Evolutionary conservation across 2,888 invertebrate species (phyloP).

Genomic region (Patella ulyssiponensis): DNA sequence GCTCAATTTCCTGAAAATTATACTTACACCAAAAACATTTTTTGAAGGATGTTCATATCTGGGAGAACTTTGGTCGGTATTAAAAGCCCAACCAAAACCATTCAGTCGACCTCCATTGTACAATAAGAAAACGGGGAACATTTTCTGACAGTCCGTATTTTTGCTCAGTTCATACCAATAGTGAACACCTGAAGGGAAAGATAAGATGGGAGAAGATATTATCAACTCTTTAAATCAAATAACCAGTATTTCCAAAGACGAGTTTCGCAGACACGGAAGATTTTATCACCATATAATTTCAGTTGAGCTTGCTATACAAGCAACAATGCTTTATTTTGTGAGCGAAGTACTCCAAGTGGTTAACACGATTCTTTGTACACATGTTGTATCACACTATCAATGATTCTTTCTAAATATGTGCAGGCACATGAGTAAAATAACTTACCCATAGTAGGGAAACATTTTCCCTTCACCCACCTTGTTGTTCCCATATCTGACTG

Average conservation of each 20-base stretch:
- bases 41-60: constrained; percentile 36
- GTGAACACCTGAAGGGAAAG: constrained; percentile 44
- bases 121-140: constrained; percentile 50
- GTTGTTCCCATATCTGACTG: constrained; percentile 41
- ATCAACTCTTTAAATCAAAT: too few species aligned
- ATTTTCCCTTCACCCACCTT: constrained; percentile 52
- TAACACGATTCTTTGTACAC: constrained; percentile 54
- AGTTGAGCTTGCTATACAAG: too few species aligned
- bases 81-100: constrained; percentile 55
- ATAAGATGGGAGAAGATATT: too few species aligned
- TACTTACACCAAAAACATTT: background rate
- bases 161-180: constrained; percentile 52
- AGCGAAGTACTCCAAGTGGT: too few species aligned
- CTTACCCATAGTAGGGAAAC: constrained; percentile 57
- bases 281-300: too few species aligned
- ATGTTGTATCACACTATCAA: too few species aligned
- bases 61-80: constrained; percentile 17
- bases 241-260: too few species aligned
- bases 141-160: constrained; percentile 45
- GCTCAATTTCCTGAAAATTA: too few species aligned
- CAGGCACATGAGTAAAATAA: background rate
- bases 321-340: too few species aligned
- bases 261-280: too few species aligned
- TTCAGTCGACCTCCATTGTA: constrained; percentile 55
- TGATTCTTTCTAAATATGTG: too few species aligned